Evolutionary conservation across 2,113 vertebrate species (phyloP).

Genomic region (Thryonomys swinderianus): DNA sequence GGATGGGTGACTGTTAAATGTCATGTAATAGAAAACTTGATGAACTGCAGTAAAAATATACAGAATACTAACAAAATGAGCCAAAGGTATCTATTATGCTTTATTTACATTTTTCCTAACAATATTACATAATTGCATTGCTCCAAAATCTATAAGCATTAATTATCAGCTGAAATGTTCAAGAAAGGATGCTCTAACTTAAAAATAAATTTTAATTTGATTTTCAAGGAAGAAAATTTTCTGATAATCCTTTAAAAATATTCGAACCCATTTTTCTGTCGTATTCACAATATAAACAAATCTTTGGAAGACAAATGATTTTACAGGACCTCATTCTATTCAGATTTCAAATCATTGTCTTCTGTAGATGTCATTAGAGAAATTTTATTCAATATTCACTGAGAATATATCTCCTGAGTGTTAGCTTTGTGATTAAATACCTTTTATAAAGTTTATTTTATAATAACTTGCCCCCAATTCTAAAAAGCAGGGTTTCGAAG

Average conservation of each 20-base stretch:
- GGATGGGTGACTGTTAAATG: background rate
- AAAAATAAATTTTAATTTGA: background rate
- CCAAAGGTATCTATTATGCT: background rate
- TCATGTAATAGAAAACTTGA: slow-evolving; percentile 37
- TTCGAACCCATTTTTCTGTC: background rate
- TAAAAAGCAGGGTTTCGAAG: slow-evolving; percentile 25
- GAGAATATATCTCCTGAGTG: background rate
- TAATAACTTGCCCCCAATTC: background rate
- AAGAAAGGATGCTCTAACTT: background rate
- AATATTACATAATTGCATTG: slow-evolving; percentile 4
- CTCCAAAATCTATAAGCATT: slow-evolving; percentile 34
- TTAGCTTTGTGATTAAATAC: slow-evolving; percentile 29
- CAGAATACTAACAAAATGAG: slow-evolving; percentile 42
- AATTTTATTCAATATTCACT: background rate
- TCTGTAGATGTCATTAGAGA: background rate
- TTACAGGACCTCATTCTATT: background rate
- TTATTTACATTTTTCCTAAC: background rate
- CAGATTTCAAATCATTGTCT: background rate
- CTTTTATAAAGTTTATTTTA: background rate
- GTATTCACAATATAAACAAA: slow-evolving; percentile 22
- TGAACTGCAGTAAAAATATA: slow-evolving; percentile 10
- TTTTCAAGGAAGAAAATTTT: background rate
- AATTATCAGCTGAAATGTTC: slow-evolving; percentile 39
- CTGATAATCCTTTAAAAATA: slow-evolving; percentile 26
- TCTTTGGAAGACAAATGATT: slow-evolving; percentile 37